Conservation (phyloP, 2,888 invertebrate species). For the Scaptomyza flava region DNA sequence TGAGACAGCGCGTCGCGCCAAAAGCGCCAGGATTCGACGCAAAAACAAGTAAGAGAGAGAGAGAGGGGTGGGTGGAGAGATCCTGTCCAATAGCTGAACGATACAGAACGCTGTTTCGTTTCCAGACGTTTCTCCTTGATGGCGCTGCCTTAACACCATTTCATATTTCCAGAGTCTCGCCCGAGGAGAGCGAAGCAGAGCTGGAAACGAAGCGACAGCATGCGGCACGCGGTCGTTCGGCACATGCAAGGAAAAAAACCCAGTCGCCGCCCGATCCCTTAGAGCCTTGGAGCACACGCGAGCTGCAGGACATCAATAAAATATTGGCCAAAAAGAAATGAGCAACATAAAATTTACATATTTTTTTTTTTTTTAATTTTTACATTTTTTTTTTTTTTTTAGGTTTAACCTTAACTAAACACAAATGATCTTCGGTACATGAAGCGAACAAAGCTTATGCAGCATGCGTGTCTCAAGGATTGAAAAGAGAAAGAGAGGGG, state of each 20-base stretch:
- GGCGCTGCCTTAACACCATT: no score
- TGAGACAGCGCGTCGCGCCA: constrained; percentile 77
- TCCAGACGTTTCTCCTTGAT: neutral
- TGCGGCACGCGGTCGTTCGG: constrained; percentile 71
- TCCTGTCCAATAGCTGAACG: neutral
- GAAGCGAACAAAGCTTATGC: constrained; percentile 1
- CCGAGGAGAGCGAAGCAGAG: constrained; percentile 74
- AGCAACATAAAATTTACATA: constrained; percentile 6
- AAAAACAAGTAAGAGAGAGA: constrained; percentile 73
- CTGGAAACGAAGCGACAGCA: constrained; percentile 45
- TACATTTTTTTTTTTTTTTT: neutral
- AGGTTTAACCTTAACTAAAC: constrained; percentile 1
- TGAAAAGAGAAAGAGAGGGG: no score
- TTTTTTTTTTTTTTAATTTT: neutral
- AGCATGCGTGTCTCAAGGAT: neutral
- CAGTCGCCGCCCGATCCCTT: constrained; percentile 87
- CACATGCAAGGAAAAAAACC: constrained; percentile 59
- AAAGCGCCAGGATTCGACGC: constrained; percentile 80
- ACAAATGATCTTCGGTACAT: constrained; percentile 5
- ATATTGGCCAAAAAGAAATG: constrained; percentile 84
- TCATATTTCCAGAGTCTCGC: constrained; percentile 75
- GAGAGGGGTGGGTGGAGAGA: no score
- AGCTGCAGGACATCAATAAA: constrained; percentile 89
- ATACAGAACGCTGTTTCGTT: neutral
- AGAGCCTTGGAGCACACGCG: constrained; percentile 90